Percentiles rank a stretch among this genome's conserved stretches.
Evolutionary conservation across 2,797 vertebrate species (phyloP).

Genomic region (Enteromius viviparus): DNA sequence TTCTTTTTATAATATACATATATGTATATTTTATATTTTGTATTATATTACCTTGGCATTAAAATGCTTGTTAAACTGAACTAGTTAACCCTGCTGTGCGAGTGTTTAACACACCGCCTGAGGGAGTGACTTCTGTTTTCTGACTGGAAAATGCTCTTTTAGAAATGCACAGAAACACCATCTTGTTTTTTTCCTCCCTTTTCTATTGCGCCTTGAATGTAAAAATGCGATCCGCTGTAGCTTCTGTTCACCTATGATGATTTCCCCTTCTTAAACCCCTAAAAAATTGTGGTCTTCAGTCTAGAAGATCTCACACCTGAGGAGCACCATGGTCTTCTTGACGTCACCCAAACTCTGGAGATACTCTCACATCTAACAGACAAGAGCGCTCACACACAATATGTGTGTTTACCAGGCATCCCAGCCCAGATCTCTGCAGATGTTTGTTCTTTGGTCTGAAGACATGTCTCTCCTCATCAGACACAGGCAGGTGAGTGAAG

Average conservation of each 20-base stretch:
- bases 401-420: neutral
- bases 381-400: neutral
- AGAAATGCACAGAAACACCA: neutral
- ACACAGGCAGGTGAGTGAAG: slow-evolving; percentile 1
- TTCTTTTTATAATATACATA: too few relatives aligned
- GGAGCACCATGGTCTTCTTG: neutral
- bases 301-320: neutral
- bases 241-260: neutral
- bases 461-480: neutral
- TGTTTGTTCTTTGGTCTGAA: too few relatives aligned
- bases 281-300: neutral
- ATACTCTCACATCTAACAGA: neutral
- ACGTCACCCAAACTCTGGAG: neutral
- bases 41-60: too few relatives aligned
- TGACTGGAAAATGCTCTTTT: neutral
- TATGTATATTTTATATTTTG: too few relatives aligned
- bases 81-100: neutral
- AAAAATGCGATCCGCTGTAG: neutral
- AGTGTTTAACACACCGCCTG: neutral
- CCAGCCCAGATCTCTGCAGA: neutral
- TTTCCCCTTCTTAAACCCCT: neutral
- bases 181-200: neutral
- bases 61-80: neutral
- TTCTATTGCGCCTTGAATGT: neutral
- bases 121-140: neutral